Percentiles rank a stretch among this genome's conserved stretches.
Conservation (phyloP, 2,797 vertebrate species). For the Sebastes oblongus region DNA sequence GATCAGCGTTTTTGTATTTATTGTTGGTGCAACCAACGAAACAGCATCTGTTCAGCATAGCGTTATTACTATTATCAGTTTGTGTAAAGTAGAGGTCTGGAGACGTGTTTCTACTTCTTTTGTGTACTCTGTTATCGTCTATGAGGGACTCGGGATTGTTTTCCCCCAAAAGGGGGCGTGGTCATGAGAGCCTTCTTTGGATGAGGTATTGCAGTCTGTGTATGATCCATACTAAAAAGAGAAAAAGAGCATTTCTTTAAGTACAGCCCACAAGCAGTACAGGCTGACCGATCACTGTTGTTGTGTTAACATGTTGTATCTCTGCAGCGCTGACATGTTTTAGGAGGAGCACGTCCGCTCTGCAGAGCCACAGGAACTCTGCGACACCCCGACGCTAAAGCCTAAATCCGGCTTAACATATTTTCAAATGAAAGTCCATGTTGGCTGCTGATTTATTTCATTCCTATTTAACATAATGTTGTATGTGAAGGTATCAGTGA, state of each 20-base stretch:
- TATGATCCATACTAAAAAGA: not conserved
- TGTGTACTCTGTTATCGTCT: no score
- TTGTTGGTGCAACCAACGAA: no score
- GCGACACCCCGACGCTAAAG: not conserved
- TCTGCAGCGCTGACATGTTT: not conserved
- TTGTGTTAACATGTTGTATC: not conserved
- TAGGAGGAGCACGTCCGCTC: slow-evolving; percentile 1
- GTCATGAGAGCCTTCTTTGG: no score
- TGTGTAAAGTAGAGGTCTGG: no score
- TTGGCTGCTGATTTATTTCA: not conserved
- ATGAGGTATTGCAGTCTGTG: no score
- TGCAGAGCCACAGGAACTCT: slow-evolving; percentile 4
- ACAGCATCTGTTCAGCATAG: no score
- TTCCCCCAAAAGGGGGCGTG: no score
- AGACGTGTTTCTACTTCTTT: no score
- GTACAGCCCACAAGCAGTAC: not conserved
- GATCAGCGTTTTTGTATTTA: no score
- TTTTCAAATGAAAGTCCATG: not conserved
- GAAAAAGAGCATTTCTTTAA: not conserved
- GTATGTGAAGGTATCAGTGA: fast-evolving
- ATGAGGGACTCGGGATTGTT: no score
- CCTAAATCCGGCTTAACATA: not conserved
- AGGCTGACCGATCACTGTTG: not conserved
- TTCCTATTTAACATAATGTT: no score
- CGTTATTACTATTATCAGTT: no score